phyloP scores from a whole-genome alignment of 2,797 vertebrate species.

The Naso thynnoides region DNA sequence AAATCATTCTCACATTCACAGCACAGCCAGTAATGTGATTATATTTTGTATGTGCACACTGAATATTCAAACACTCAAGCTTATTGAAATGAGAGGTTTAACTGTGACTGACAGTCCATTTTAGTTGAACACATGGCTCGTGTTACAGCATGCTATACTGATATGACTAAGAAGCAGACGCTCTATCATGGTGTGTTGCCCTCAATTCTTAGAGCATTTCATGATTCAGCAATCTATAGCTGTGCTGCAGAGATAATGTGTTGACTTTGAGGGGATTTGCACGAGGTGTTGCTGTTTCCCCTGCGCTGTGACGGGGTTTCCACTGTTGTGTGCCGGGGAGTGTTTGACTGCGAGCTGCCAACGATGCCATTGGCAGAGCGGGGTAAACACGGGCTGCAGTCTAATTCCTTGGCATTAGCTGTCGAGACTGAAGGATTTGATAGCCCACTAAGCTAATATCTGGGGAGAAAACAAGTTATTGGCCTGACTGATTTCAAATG shows the following conservation, averaged over 20 bases:
- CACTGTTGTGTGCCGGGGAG: constrained; percentile 25
- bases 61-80: constrained; percentile 37
- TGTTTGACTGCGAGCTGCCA: constrained; percentile 48
- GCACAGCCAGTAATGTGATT: constrained; percentile 36
- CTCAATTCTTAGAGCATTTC: constrained; percentile 32
- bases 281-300: constrained; percentile 55
- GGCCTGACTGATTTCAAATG: constrained; percentile 61
- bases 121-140: constrained; percentile 9
- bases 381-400: constrained; percentile 55
- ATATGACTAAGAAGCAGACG: constrained; percentile 37
- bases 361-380: constrained; percentile 33
- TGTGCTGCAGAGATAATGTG: constrained; percentile 60
- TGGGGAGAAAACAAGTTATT: constrained; percentile 53
- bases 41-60: constrained; percentile 21
- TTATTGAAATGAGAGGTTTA: constrained; percentile 38
- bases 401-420: constrained; percentile 63
- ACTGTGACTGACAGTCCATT: constrained; percentile 26
- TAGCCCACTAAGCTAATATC: constrained; percentile 64
- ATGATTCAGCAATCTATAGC: constrained; percentile 59
- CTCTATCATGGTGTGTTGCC: constrained; percentile 22
- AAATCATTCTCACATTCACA: constrained; percentile 23
- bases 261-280: constrained; percentile 71
- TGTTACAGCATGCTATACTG: constrained; percentile 16
- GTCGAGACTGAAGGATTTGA: constrained; percentile 59
- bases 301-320: constrained; percentile 28